Conservation (phyloP, 2,888 invertebrate species). For the Melieria picta region DNA sequence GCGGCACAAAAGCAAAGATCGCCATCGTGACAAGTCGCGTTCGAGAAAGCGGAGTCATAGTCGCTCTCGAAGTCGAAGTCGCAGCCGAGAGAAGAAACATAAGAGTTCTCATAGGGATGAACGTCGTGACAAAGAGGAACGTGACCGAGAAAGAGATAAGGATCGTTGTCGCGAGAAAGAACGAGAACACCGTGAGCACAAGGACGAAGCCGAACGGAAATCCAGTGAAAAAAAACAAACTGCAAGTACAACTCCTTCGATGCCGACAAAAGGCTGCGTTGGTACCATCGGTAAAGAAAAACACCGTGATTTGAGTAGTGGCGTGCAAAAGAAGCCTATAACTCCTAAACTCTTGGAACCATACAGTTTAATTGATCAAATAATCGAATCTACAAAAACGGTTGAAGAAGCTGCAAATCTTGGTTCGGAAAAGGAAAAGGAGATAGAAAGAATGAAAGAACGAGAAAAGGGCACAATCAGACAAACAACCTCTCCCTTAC, state of each 20-base stretch:
- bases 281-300: conserved; percentile 15
- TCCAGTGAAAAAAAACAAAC: conserved; percentile 30
- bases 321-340: conserved; percentile 2
- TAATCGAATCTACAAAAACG: conserved; percentile 63
- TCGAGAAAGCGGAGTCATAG: conserved; percentile 56
- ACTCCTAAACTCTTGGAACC: conserved; percentile 42
- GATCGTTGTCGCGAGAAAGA: conserved; percentile 40
- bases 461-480: conserved; percentile 21
- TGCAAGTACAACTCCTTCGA: background rate
- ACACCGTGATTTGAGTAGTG: background rate
- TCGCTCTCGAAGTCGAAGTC: conserved; percentile 59
- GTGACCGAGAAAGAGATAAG: conserved; percentile 47
- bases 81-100: conserved; percentile 57
- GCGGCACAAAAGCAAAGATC: conserved; percentile 57
- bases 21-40: conserved; percentile 52
- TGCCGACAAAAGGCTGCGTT: background rate
- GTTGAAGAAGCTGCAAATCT: conserved; percentile 64
- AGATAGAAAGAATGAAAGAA: conserved; percentile 14
- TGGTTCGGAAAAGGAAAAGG: conserved; percentile 44
- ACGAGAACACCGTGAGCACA: conserved; percentile 37
- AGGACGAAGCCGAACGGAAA: conserved; percentile 42
- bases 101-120: conserved; percentile 51
- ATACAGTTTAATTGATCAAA: conserved; percentile 63
- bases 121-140: conserved; percentile 49
- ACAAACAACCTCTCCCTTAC: conserved; percentile 25